Percentiles rank a stretch among this genome's conserved stretches.
Evolutionary conservation across 2,797 vertebrate genomes (phyloP).

Genomic region (Miichthys miiuy): DNA sequence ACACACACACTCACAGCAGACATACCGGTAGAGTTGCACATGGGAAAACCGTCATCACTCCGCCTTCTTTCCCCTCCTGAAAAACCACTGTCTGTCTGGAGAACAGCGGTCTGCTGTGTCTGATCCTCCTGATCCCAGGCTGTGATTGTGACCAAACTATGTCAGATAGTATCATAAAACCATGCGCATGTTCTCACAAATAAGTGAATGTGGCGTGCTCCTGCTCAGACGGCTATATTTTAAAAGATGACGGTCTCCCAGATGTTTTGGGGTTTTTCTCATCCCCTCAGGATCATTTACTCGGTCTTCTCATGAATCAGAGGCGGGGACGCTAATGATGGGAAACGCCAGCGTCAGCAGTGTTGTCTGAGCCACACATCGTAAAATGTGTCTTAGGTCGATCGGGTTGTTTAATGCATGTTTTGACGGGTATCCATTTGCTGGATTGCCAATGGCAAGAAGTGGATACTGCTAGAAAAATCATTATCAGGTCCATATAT

Average conservation of each 20-base stretch:
- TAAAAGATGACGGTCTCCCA: slow-evolving; percentile 24
- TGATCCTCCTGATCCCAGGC: slow-evolving; percentile 19
- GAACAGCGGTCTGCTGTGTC: slow-evolving; percentile 25
- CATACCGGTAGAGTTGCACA: slow-evolving; percentile 27
- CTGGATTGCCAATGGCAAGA: neutral
- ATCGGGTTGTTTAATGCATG: slow-evolving; percentile 3
- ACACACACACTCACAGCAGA: slow-evolving; percentile 22
- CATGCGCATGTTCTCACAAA: slow-evolving; percentile 6
- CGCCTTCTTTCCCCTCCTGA: neutral
- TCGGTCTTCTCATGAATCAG: slow-evolving; percentile 14
- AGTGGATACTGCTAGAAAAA: neutral
- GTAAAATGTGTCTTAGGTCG: slow-evolving; percentile 29
- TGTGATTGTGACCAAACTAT: slow-evolving; percentile 7
- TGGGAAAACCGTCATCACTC: slow-evolving; percentile 45
- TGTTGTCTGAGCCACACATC: slow-evolving; percentile 23
- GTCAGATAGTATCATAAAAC: slow-evolving; percentile 21
- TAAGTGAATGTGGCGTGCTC: slow-evolving; percentile 22
- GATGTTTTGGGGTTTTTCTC: slow-evolving; percentile 53
- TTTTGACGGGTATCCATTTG: slow-evolving; percentile 16
- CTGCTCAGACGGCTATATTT: slow-evolving; percentile 31
- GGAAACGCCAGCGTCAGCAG: slow-evolving; percentile 50
- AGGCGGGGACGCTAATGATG: slow-evolving; percentile 46
- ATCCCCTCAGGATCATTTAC: slow-evolving; percentile 18
- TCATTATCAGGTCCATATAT: neutral
- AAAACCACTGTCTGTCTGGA: slow-evolving; percentile 54